Base-by-base conservation (phyloP, 2,888 invertebrate genomes). In the Trilocha varians region DNA sequence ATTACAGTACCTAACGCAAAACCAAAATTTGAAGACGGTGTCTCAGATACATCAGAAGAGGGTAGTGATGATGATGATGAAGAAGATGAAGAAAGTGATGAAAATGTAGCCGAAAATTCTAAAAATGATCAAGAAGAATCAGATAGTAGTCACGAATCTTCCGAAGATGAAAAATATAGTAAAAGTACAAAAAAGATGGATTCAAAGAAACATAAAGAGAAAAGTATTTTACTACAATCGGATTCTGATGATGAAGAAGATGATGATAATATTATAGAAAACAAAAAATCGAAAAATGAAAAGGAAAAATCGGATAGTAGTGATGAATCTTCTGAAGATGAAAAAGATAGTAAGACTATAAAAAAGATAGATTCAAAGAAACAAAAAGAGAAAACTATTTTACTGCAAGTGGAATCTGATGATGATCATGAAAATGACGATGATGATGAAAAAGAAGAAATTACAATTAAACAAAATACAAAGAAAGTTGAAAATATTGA, bases 31-130 rank as follows among this genome's bases (percentile, higher is more conserved):
- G 63, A 83, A 14, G 82, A 79, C 43, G 82, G 80, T 0, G 56
- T 83, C 49, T 80, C 83, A 1, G 83, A 82, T 43, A 75, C 74
- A 33, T 80, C 78, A 43, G 62, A 56, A 13, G 73, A 69, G 38
- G 75, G 74, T 34, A 69, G 65, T 35, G 62, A 55, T 6, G 59
- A 59, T 49, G 69, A 79, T 34, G 69, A 65, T 43, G 63, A 78
- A 41, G 55, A 61, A 18, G 49, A 51, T 32, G 42, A 45, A 16
- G 44, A 50, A 38, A 32, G 40, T 37, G 13, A n/a, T 6, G 34
- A 45, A 18, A 33, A 32, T 13, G 16, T 2, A 32, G 34, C 38
- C 14, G 14, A 18, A 36, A 38, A 25, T 32, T 40, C 16, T 34
- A 16, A 39, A 13, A 33, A 40, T 39, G 11, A 32, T n/a, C 40